Evolutionary conservation across 2,888 invertebrate species (phyloP), one percentile per base, ranked within the genome.

Genomic region (Cephus runcator): DNA sequence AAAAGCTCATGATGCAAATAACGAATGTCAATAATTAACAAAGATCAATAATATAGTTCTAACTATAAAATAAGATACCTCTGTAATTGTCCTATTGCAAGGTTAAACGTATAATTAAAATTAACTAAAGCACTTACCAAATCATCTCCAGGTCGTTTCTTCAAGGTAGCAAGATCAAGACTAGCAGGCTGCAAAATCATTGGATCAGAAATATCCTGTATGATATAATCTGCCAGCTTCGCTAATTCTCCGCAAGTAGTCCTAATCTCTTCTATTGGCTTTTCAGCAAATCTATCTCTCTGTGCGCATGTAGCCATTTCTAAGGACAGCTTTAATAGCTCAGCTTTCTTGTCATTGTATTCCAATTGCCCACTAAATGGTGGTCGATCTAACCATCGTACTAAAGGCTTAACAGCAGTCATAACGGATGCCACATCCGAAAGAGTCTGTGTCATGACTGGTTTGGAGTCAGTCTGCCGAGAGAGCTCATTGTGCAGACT

Each of bases 231-330:
- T 74, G 97, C 97, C 80, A 96, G 92, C 83, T 95, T 94, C 9
- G 96, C 95, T 81, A 98, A 92, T 86, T 95, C 94, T 81, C 94
- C 95, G 88, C 97, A 97, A 84, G 94, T 95, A 76, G 93, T 93
- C 81, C 94, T 93, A 79, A 96, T 95, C 79, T 95, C 95, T 79
- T 95, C 94, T 77, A 97, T 96, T 1, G 97, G 98, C 87, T 95
- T 95, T 88, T 97, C 97, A 0, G 96, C 96, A 92, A 98, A 97
- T 82, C 96, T 95, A 91, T 98, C 98, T 69, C 97, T 93, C 91
- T 97, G 97, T n/a, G 97, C 97, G 87, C 96, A 95, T 11, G 97
- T 96, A 34, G 98, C 97, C 92, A 98, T 95, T 92, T 97, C 96
- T 84, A 98, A 93, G 71, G 97, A 95, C 82, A 96, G 92, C 88